These are phyloP conservation scores for Hypena proboscidalis DNA, from an alignment of 2,888 invertebrate species.

Conservation along the genomic window DNA sequence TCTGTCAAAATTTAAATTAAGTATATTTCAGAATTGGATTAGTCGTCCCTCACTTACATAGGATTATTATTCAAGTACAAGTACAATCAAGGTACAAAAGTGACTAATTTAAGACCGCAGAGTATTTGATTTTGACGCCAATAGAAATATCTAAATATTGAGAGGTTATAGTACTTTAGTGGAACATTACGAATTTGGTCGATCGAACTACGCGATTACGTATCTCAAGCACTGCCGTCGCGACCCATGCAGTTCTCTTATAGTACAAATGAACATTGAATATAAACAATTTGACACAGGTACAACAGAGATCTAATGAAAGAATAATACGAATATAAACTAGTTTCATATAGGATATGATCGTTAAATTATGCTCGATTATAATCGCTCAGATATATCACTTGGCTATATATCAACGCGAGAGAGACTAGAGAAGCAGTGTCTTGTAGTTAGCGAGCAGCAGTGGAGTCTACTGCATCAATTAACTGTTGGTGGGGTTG, in stretches of 20 bases:
- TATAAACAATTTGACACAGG: conserved; percentile 82
- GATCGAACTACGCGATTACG: conserved; percentile 71
- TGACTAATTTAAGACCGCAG: conserved; percentile 82
- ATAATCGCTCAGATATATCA: conserved; percentile 61
- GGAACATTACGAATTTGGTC: conserved; percentile 75
- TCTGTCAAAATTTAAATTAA: conserved; percentile 86
- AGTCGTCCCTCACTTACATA: conserved; percentile 79
- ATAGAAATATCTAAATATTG: conserved; percentile 67
- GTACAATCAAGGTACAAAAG: conserved; percentile 83
- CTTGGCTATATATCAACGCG: conserved; percentile 78
- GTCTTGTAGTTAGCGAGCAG: conserved; percentile 74
- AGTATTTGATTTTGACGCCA: conserved; percentile 77
- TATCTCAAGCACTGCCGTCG: conserved; percentile 68
- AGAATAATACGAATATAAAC: conserved; percentile 83
- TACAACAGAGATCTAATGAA: conserved; percentile 85
- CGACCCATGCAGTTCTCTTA: conserved; percentile 72
- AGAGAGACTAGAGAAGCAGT: conserved; percentile 83
- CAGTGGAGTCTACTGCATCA: conserved; percentile 83
- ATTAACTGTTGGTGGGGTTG: conserved; percentile 80
- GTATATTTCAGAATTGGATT: conserved; percentile 85
- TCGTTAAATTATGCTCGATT: conserved; percentile 82
- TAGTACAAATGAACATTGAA: conserved; percentile 76
- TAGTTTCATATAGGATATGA: conserved; percentile 82
- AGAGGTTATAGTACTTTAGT: conserved; percentile 64
- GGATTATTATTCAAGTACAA: conserved; percentile 79